These are phyloP conservation scores for Notodonta dromedarius DNA, from an alignment of 2,888 invertebrate species.

Conservation along the genomic window DNA sequence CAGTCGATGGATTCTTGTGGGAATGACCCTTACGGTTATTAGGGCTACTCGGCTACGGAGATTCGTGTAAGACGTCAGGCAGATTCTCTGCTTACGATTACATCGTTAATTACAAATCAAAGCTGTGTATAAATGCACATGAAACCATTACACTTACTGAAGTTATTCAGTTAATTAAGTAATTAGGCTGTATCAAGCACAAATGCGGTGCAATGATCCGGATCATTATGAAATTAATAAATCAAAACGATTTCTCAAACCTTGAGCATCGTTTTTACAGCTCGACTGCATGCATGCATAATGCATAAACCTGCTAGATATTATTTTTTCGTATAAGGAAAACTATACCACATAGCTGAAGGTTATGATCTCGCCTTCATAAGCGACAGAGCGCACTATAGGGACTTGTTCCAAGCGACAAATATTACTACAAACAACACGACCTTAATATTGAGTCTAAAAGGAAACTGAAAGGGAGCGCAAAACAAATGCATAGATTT, in stretches of 20 bases:
- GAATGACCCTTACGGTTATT: no score
- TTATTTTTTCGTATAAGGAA: constrained; percentile 20
- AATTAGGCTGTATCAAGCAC: not conserved
- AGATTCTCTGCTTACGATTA: not conserved
- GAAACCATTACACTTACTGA: no score
- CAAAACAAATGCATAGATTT: no score
- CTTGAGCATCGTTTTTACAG: not conserved
- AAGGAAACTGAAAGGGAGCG: no score
- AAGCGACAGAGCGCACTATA: not conserved
- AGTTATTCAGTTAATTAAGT: no score
- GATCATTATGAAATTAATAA: not conserved
- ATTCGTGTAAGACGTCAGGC: no score
- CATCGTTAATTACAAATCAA: not conserved
- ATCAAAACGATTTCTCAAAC: constrained; percentile 1
- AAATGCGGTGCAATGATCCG: constrained; percentile 1
- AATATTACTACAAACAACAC: no score
- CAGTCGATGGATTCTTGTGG: no score
- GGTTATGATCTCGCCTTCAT: constrained; percentile 21
- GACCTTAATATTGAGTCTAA: no score
- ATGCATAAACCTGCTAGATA: not conserved
- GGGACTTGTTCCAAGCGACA: not conserved
- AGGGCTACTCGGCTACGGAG: no score
- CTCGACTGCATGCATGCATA: not conserved
- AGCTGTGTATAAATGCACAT: no score
- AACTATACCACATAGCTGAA: constrained; percentile 8